Conservation (phyloP, 2,797 vertebrate genomes). For the Dicrostonyx torquatus region DNA sequence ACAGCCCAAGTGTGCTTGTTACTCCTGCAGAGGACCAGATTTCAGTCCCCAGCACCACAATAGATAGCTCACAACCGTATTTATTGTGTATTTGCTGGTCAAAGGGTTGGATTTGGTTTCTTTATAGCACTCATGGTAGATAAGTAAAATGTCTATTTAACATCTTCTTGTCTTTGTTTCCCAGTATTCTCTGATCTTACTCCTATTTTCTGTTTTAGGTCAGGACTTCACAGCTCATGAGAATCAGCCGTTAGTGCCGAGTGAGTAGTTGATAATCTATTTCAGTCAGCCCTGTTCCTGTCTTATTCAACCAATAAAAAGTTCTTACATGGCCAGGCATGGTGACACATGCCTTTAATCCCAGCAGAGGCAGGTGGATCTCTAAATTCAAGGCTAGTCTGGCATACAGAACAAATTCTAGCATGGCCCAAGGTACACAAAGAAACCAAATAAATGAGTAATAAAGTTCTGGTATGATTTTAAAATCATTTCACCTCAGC, state of each 20-base stretch:
- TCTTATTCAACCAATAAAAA: constrained; percentile 14
- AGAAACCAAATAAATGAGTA: neutral
- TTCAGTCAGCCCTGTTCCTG: neutral
- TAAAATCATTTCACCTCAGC: constrained; percentile 38
- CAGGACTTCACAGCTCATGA: constrained; percentile 35
- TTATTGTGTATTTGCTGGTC: neutral
- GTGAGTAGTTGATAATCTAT: constrained; percentile 66
- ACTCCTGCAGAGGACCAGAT: neutral
- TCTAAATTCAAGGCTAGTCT: neutral
- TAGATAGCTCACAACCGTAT: neutral
- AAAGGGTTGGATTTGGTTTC: neutral
- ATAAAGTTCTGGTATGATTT: neutral
- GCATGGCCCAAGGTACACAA: neutral
- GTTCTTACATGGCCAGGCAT: neutral
- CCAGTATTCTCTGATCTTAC: neutral
- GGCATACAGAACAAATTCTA: neutral
- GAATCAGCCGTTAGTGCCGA: constrained; percentile 41
- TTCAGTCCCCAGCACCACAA: neutral
- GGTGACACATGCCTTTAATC: neutral
- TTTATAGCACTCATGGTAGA: neutral
- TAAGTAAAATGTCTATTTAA: neutral
- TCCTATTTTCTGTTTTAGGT: constrained; percentile 59
- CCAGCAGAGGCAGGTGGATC: neutral
- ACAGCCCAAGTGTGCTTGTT: neutral
- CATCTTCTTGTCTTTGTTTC: constrained; percentile 33